Percentiles rank a stretch among this genome's conserved stretches.
phyloP scores from a whole-genome alignment of 2,888 invertebrate species.

The Ormyrus thymus region DNA sequence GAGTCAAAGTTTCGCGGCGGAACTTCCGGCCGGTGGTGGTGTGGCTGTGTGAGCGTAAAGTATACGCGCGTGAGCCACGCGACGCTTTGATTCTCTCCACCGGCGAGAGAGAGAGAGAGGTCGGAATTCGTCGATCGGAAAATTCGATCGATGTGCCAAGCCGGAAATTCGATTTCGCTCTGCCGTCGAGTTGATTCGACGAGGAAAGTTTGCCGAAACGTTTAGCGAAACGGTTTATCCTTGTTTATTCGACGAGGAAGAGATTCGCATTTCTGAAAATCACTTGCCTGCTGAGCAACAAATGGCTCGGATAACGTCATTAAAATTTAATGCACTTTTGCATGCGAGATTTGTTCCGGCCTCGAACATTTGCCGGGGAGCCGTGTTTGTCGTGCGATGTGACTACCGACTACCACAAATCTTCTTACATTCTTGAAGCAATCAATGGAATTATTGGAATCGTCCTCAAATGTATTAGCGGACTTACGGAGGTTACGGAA shows the following conservation, averaged over 20 bases:
- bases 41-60: not conserved
- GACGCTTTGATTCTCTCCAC: slow-evolving; percentile 20
- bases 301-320: too few relatives aligned
- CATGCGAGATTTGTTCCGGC: too few relatives aligned
- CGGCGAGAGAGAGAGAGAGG: not conserved
- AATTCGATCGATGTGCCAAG: slow-evolving; percentile 13
- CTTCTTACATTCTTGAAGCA: too few relatives aligned
- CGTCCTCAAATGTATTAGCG: too few relatives aligned
- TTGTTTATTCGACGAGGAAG: not conserved
- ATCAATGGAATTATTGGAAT: too few relatives aligned
- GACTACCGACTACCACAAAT: too few relatives aligned
- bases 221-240: not conserved
- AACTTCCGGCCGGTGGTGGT: not conserved
- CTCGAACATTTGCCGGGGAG: too few relatives aligned
- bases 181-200: slow-evolving; percentile 6
- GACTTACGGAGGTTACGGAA: too few relatives aligned
- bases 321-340: too few relatives aligned
- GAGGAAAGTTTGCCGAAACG: not conserved
- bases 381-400: too few relatives aligned
- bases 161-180: slow-evolving; percentile 25
- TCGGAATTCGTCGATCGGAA: slow-evolving; percentile 11
- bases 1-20: not conserved
- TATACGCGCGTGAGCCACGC: not conserved
- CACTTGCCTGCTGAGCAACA: too few relatives aligned
- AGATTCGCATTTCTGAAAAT: not conserved